A percentile compares a stretch with the other conserved stretches of the same genome.
Conservation (phyloP, 2,113 vertebrate species). For the Ophthalmolycus amberensis region DNA sequence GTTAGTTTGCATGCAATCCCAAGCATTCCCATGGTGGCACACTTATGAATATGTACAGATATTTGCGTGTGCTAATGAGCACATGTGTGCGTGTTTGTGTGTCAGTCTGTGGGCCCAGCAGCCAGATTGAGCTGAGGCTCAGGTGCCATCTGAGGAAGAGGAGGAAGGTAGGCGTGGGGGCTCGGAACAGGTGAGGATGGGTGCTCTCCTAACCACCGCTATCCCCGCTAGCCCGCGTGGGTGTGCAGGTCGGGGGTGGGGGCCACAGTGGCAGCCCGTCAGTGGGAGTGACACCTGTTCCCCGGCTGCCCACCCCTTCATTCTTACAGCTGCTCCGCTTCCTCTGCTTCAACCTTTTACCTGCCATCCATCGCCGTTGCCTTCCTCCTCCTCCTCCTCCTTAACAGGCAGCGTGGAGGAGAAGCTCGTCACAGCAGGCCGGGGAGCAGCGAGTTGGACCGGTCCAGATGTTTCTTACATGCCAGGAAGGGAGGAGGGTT, state of each 20-base stretch:
- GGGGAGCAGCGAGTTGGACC: constrained; percentile 51
- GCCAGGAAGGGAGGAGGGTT: constrained; percentile 48
- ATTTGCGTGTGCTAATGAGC: constrained; percentile 62
- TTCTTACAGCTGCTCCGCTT: constrained; percentile 68
- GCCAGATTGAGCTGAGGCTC: constrained; percentile 60
- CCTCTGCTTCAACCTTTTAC: constrained; percentile 54
- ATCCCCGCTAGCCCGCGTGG: constrained; percentile 48
- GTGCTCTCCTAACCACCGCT: constrained; percentile 42
- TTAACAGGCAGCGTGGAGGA: constrained; percentile 27
- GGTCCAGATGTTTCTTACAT: constrained; percentile 73
- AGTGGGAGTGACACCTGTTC: constrained; percentile 83
- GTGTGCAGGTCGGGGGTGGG: constrained; percentile 45
- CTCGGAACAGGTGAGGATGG: constrained; percentile 38
- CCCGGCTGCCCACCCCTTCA: constrained; percentile 56
- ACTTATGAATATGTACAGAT: constrained; percentile 62
- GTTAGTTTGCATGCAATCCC: constrained; percentile 32
- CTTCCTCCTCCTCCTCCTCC: constrained; percentile 10
- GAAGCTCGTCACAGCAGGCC: constrained; percentile 49
- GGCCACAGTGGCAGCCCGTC: constrained; percentile 56
- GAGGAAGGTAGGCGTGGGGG: constrained; percentile 74
- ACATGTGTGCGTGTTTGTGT: constrained; percentile 34
- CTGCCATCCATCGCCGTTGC: constrained; percentile 13
- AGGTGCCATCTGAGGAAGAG: constrained; percentile 73
- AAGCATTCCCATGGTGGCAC: constrained; percentile 25
- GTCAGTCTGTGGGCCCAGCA: constrained; percentile 62